Evolutionary conservation across 2,797 vertebrate species (phyloP).

Genomic region (Onychomys arenicola): DNA sequence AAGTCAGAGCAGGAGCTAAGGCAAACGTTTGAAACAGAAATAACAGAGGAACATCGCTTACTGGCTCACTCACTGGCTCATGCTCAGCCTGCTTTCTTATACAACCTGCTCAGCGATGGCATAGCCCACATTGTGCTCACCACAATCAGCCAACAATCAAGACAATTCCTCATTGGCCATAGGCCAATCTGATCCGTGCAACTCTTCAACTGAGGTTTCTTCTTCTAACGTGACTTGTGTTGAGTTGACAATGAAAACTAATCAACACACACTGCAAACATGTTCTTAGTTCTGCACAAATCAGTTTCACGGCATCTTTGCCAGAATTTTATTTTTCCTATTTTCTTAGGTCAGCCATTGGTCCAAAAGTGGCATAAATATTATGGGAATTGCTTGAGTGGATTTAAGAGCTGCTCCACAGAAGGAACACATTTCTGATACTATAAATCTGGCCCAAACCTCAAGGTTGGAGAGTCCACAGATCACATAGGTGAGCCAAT

Average conservation of each 20-base stretch:
- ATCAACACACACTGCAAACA: background rate
- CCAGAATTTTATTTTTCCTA: background rate
- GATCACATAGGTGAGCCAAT: background rate
- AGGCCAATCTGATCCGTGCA: background rate
- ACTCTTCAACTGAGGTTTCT: background rate
- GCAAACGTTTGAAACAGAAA: background rate
- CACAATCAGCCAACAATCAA: background rate
- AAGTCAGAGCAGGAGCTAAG: background rate
- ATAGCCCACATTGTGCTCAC: background rate
- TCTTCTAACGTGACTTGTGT: background rate
- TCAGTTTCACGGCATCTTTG: background rate
- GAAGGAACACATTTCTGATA: background rate
- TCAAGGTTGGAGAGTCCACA: background rate
- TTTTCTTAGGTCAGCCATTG: background rate
- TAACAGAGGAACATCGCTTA: background rate
- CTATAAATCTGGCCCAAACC: background rate
- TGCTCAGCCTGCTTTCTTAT: background rate
- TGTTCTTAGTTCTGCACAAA: background rate
- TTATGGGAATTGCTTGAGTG: background rate
- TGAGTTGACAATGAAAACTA: background rate
- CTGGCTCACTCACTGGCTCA: background rate
- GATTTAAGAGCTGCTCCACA: background rate
- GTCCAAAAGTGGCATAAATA: background rate
- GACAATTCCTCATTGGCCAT: background rate
- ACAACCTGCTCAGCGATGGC: background rate